Conservation (phyloP, 2,797 vertebrate genomes). For the Pseudotriccus pelzelni region DNA sequence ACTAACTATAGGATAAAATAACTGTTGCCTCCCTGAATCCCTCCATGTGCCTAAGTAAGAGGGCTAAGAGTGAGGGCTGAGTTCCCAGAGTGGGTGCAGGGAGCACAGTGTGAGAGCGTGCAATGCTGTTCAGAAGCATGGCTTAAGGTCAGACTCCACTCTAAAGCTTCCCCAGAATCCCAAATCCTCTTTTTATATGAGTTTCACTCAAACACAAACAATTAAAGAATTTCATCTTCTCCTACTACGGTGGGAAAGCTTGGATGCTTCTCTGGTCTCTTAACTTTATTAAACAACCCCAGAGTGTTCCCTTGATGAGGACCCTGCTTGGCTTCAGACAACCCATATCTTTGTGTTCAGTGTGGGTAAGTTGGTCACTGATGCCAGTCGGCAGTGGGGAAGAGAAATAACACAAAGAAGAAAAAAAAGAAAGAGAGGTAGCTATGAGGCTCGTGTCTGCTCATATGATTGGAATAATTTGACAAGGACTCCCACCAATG, state of each 20-base stretch:
- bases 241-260: constrained; percentile 30
- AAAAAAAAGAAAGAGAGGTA: background rate
- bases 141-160: constrained; percentile 51
- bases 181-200: constrained; percentile 72
- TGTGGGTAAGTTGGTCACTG: background rate
- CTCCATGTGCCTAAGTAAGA: background rate
- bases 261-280: constrained; percentile 17
- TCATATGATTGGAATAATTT: background rate
- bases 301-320: background rate
- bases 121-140: background rate
- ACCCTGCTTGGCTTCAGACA: constrained; percentile 29
- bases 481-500: background rate
- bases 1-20: background rate
- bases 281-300: constrained; percentile 47
- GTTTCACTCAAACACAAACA: constrained; percentile 62
- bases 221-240: constrained; percentile 66
- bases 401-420: background rate
- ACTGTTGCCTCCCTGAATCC: background rate
- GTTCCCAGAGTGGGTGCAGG: constrained; percentile 35
- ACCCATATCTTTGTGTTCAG: background rate
- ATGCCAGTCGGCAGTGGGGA: constrained; percentile 4
- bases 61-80: background rate
- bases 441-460: background rate
- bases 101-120: constrained; percentile 27
- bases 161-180: constrained; percentile 58